Conservation (phyloP, 2,888 invertebrate genomes). For the Drosophila mulleri region DNA sequence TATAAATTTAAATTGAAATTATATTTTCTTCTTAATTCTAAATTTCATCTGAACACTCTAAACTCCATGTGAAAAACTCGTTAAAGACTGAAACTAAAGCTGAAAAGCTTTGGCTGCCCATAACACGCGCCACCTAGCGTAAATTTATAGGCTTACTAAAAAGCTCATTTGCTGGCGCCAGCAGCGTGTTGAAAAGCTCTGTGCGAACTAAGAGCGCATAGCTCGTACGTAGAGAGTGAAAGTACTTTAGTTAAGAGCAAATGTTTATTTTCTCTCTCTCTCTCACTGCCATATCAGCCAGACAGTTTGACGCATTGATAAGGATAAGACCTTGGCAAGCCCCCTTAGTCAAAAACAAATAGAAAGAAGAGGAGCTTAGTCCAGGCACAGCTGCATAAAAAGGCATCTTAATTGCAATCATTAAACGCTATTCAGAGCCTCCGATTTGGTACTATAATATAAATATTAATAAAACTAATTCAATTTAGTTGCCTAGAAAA, state of each 20-base stretch:
- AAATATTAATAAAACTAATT: slow-evolving; percentile 61
- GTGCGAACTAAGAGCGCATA: background rate
- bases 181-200: slow-evolving; percentile 37
- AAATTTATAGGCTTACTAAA: background rate
- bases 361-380: slow-evolving; percentile 6
- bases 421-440: slow-evolving; percentile 42
- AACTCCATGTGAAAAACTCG: background rate
- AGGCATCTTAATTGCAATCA: slow-evolving; percentile 61
- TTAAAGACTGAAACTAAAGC: background rate
- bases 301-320: slow-evolving; percentile 59
- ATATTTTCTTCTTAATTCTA: background rate
- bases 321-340: slow-evolving; percentile 60
- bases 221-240: background rate
- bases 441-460: slow-evolving; percentile 51
- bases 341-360: background rate
- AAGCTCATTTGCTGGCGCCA: slow-evolving; percentile 9
- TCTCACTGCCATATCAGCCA: slow-evolving; percentile 15
- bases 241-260: slow-evolving; percentile 22
- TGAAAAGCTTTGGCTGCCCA: background rate
- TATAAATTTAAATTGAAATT: no score
- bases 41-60: no score
- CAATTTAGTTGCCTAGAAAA: slow-evolving; percentile 45
- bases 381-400: slow-evolving; percentile 44
- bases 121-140: slow-evolving; percentile 33
- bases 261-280: background rate